Base-by-base conservation (phyloP, 2,888 invertebrate genomes). In the Ephialtes manifestator region DNA sequence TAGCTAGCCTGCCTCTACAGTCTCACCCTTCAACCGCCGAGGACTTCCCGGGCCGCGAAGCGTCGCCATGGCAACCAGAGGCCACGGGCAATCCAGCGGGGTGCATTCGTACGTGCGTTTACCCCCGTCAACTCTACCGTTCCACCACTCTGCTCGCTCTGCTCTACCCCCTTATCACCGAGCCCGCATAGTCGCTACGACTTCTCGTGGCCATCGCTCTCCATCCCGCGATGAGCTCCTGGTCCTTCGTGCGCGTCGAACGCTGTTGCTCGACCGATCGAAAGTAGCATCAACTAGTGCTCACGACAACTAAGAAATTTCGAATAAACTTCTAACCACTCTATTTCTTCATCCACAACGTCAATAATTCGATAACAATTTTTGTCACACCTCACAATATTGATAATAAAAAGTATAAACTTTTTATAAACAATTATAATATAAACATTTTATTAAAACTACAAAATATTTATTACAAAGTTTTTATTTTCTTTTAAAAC, bases 71-170 rank as follows among this genome's bases (percentile, higher is more conserved):
- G 92, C 89, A 91, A 92, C 92, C 90, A 76, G 84, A 87, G 89
- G 91, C 92, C 89, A 91, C 90, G 91, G 91, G 91, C 92, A 90
- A 92, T 92, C 90, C 91, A 75, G 85, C 72, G 89, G 92, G 92
- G 90, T 92, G 91, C 91, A 92, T 90, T 92, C 89, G 92, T 92
- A 91, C 90, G 91, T 90, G 91, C 92, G 90, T 91, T 92, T 90
- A 91, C 91, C 90, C 91, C 89, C 90, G 88, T 90, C 70, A 80
- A 85, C 88, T 88, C 87, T 89, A 82, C 88, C 86, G 86, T 75
- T 63, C 48, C 75, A 75, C 75, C 60, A 48, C 89, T 87, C 65
- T 48, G 11, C 43, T 35, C 48, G 39, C 74, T 35, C 78, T 43
- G n/a, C 51, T 65, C 20, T 43, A 13, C n/a, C 68, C 68, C 53